Evolutionary conservation across 2,888 invertebrate species (phyloP).

Genomic region (Mylabris sibirica): DNA sequence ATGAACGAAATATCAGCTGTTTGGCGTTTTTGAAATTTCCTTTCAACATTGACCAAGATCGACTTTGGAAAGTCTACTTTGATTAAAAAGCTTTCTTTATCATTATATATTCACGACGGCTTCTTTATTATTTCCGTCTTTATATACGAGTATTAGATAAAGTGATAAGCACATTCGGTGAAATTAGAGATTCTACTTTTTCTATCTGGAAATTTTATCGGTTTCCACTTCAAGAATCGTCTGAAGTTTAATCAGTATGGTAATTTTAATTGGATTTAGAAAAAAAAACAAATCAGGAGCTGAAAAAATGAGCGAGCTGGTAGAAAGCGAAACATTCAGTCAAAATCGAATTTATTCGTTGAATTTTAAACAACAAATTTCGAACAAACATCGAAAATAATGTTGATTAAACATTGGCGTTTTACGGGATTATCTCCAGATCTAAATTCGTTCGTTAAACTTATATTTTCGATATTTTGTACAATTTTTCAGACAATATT

Average conservation of each 20-base stretch:
- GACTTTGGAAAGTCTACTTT: neutral
- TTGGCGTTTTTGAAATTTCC: neutral
- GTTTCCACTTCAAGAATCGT: neutral
- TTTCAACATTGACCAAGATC: neutral
- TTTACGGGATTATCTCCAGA: too few relatives aligned
- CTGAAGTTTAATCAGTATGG: neutral
- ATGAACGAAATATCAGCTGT: neutral
- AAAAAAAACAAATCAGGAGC: neutral
- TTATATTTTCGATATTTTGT: too few relatives aligned
- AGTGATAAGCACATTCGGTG: neutral
- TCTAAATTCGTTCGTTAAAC: too few relatives aligned
- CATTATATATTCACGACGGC: neutral
- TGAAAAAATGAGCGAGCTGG: neutral
- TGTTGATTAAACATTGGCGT: too few relatives aligned
- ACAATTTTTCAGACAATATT: neutral
- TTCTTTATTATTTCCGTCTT: neutral
- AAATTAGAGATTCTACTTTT: neutral
- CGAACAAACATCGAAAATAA: too few relatives aligned
- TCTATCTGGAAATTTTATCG: neutral
- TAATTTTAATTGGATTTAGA: neutral
- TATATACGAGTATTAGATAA: neutral
- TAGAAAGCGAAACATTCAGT: too few relatives aligned
- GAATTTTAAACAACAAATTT: too few relatives aligned
- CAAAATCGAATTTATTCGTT: too few relatives aligned
- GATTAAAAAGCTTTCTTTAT: neutral